phyloP scores from a whole-genome alignment of 30 jellyfish, hydroid and myxozoan genomes.

The Turritopsis dohrnii region DNA sequence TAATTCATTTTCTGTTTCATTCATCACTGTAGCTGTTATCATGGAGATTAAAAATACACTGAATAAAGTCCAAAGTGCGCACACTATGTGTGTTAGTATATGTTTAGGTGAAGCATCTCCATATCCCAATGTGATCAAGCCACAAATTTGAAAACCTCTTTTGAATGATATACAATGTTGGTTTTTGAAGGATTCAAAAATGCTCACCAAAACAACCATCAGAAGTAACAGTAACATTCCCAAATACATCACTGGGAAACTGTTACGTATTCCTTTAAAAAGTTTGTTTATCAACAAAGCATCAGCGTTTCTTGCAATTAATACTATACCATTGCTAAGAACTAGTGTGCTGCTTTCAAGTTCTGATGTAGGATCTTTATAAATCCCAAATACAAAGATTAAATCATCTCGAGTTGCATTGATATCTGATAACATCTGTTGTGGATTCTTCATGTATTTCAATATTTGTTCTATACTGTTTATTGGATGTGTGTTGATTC shows the following conservation, averaged over 20 bases:
- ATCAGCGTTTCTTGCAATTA: background rate
- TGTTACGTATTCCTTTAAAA: conserved; percentile 1
- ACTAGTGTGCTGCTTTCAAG: background rate
- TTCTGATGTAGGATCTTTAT: background rate
- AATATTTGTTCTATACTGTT: background rate
- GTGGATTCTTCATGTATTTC: background rate
- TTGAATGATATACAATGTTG: background rate
- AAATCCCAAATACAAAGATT: background rate
- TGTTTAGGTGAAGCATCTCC: background rate
- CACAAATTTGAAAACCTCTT: background rate
- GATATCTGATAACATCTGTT: background rate
- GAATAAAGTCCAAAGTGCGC: background rate
- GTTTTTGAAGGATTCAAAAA: background rate
- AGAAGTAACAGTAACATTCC: background rate
- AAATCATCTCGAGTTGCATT: background rate
- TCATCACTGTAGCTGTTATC: background rate
- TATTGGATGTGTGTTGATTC: background rate
- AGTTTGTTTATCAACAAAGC: background rate
- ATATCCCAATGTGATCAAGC: background rate
- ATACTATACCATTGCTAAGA: background rate
- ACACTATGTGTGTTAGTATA: background rate
- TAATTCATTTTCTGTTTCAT: background rate
- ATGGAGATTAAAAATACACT: background rate
- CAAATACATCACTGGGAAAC: background rate
- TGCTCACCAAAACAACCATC: background rate